A percentile compares a stretch with the other conserved stretches of the same genome.
These are phyloP conservation scores for Ursus arctos DNA, from an alignment of 2,113 vertebrate genomes.

Conservation along the genomic window DNA sequence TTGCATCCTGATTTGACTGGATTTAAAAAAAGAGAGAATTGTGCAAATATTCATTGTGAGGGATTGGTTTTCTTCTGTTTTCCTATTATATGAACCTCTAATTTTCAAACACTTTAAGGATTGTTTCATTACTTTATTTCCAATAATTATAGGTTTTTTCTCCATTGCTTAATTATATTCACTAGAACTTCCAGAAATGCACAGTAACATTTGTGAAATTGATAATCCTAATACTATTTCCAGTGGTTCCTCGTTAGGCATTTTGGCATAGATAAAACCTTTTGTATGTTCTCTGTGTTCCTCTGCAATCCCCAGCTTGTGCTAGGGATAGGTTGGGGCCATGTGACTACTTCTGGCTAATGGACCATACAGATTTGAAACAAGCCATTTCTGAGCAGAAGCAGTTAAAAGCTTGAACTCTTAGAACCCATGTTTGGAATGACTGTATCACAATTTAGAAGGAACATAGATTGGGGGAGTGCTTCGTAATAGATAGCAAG, in stretches of 20 bases:
- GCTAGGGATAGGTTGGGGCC: background rate
- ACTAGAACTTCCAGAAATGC: background rate
- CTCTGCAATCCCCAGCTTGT: rapidly evolving
- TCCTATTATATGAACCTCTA: background rate
- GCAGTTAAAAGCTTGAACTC: background rate
- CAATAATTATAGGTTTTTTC: background rate
- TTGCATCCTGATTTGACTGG: background rate
- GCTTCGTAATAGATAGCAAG: background rate
- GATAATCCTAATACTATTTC: background rate
- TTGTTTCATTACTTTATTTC: background rate
- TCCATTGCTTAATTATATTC: background rate
- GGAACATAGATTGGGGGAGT: background rate
- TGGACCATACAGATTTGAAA: background rate
- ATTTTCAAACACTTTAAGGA: background rate
- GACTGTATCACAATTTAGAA: background rate
- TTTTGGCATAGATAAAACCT: background rate
- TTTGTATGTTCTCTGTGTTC: background rate
- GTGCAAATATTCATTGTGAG: background rate
- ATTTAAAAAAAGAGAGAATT: background rate
- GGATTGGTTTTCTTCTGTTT: background rate
- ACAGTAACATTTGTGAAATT: background rate
- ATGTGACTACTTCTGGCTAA: background rate
- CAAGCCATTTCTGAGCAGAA: background rate
- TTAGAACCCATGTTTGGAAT: background rate
- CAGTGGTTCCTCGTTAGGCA: background rate